A percentile compares a stretch with the other conserved stretches of the same genome.
Evolutionary conservation across 2,113 vertebrate genomes (phyloP).

Genomic region (Datnioides undecimradiatus): DNA sequence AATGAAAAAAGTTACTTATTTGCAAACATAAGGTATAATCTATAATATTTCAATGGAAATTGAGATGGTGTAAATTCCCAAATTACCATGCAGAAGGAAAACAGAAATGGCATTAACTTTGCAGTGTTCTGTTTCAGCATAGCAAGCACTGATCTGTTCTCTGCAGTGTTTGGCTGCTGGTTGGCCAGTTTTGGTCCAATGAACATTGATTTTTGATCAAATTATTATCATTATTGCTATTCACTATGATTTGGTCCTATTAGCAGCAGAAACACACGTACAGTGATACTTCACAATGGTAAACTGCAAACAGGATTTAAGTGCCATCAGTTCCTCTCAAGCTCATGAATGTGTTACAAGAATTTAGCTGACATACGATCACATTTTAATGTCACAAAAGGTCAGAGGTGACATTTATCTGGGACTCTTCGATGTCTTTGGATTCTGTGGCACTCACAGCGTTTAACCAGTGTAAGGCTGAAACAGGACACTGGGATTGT

Average conservation of each 20-base stretch:
- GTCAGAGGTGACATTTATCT: slow-evolving; percentile 47
- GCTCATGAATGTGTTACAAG: neutral
- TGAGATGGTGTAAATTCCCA: neutral
- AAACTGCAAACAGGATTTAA: neutral
- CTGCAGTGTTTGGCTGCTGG: neutral
- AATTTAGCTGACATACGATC: neutral
- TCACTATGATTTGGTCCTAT: neutral
- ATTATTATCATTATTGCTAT: neutral
- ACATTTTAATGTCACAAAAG: slow-evolving; percentile 16
- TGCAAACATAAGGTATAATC: neutral
- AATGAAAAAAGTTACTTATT: neutral
- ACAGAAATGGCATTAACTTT: slow-evolving; percentile 17
- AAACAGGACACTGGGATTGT: slow-evolving; percentile 44
- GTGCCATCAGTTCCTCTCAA: neutral
- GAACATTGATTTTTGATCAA: slow-evolving; percentile 19
- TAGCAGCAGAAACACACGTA: neutral
- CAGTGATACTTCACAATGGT: neutral
- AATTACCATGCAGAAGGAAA: neutral
- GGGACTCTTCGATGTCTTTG: neutral
- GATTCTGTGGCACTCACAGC: slow-evolving; percentile 35
- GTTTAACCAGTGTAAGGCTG: slow-evolving; percentile 8
- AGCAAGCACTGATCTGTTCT: neutral
- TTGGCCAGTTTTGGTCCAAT: neutral
- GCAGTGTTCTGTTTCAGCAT: neutral
- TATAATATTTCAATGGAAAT: neutral